Evolutionary conservation across 2,888 invertebrate genomes (phyloP), one percentile per base, ranked within the genome.

Genomic region (Spodoptera picta): DNA sequence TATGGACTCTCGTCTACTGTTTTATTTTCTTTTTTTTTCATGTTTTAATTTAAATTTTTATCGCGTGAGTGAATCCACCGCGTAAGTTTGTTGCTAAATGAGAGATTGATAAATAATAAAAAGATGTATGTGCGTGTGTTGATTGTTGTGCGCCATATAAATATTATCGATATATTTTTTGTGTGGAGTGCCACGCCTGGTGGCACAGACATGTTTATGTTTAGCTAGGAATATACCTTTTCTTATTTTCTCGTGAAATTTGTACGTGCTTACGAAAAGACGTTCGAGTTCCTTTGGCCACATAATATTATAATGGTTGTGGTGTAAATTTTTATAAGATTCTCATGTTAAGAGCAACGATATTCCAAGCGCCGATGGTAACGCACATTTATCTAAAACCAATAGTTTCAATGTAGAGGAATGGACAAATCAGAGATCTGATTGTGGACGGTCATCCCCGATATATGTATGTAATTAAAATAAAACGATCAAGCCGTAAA

Each of bases 31-130:
- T 59, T 85, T 77, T 84, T 84, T 83, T 80, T 75, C 68, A 14
- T 85, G 87, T 89, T 90, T 89, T 89, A 86, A 88, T 90, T 91
- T 83, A 90, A 91, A 92, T 91, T 91, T 91, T 92, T 92, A 92
- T 85, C 84, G 80, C 86, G 87, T 85, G 88, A 82, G 88, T 87
- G 84, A 86, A 85, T 83, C 84, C 82, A 79, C 81, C 75, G 69
- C 79, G 82, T 81, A 74, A 71, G 70, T 83, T 81, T 83, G 84
- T 89, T 88, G 88, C 87, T 89, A 76, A 79, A 80, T 80, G 85
- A 86, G 81, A 84, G 87, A 86, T 87, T 87, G 87, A 86, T 87
- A 89, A 85, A 83, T 83, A 84, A 76, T 69, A 69, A 69, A 43
- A 64, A 73, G 83, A 87, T 89, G 83, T 90, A 88, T 86, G 90